Evolutionary conservation across 2,888 invertebrate genomes (phyloP).

Genomic region (Epinotia ramella): DNA sequence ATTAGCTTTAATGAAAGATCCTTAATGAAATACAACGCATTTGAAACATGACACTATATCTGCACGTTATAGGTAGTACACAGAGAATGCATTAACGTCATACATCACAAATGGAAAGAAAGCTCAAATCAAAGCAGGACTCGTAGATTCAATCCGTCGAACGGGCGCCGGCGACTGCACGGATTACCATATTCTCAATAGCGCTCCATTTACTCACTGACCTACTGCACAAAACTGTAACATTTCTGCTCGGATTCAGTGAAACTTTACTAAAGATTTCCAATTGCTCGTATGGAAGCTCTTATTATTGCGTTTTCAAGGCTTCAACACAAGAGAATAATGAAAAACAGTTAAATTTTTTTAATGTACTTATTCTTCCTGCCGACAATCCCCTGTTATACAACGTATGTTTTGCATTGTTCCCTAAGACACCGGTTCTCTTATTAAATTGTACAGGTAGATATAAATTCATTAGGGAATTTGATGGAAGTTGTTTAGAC

Average conservation of each 20-base stretch:
- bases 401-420: conserved; percentile 40
- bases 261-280: conserved; percentile 22
- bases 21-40: neutral
- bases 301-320: neutral
- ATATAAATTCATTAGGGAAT: conserved; percentile 64
- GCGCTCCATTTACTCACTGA: conserved; percentile 45
- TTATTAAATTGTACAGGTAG: conserved; percentile 46
- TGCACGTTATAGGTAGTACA: neutral
- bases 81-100: neutral
- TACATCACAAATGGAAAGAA: conserved; percentile 7
- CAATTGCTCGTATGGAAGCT: neutral
- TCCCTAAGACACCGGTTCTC: conserved; percentile 37
- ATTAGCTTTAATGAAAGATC: neutral
- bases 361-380: neutral
- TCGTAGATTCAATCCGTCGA: conserved; percentile 18
- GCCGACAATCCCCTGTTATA: conserved; percentile 35
- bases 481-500: conserved; percentile 78
- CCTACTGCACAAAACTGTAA: conserved; percentile 37
- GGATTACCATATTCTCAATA: conserved; percentile 44
- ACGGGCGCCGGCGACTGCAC: conserved; percentile 22
- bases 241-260: conserved; percentile 30
- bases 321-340: no score
- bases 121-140: conserved; percentile 32
- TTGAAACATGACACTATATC: neutral
- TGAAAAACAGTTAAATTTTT: neutral